A percentile compares a stretch with the other conserved stretches of the same genome.
phyloP scores from a whole-genome alignment of 2,888 invertebrate species.

The Tinea pellionella region DNA sequence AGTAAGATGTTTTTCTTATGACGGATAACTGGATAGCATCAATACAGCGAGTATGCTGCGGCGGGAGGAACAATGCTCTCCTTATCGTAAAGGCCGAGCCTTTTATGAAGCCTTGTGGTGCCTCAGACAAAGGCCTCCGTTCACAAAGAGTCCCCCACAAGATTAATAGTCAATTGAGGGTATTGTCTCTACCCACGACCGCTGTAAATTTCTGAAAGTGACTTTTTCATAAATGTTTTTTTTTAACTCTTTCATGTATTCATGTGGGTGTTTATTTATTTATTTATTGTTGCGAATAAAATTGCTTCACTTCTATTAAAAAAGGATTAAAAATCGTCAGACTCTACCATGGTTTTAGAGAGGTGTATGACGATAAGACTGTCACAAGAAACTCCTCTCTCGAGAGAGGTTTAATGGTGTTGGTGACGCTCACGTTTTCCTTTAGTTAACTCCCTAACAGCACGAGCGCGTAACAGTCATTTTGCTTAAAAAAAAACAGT shows the following conservation, averaged over 20 bases:
- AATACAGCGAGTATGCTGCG: background rate
- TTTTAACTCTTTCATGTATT: background rate
- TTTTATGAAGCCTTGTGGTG: background rate
- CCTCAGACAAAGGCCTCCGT: conserved; percentile 7
- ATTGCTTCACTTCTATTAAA: background rate
- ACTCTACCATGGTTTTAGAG: too few relatives aligned
- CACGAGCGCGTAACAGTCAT: too few relatives aligned
- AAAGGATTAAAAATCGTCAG: background rate
- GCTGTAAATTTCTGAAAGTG: background rate
- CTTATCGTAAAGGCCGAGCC: background rate
- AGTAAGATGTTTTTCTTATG: background rate
- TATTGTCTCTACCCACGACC: conserved; percentile 17
- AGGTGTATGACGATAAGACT: too few relatives aligned
- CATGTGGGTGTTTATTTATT: background rate
- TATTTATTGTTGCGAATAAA: background rate
- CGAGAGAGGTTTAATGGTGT: too few relatives aligned
- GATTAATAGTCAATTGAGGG: conserved; percentile 20
- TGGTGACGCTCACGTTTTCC: too few relatives aligned
- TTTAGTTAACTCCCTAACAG: too few relatives aligned
- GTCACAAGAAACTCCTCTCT: too few relatives aligned
- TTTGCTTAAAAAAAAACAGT: too few relatives aligned
- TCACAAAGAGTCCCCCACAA: conserved; percentile 13
- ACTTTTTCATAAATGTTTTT: background rate
- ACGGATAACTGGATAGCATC: background rate
- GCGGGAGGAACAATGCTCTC: background rate